Percentiles rank a stretch among this genome's conserved stretches.
Evolutionary conservation across 2,797 vertebrate genomes (phyloP).

Genomic region (Pangasius larnaudii): DNA sequence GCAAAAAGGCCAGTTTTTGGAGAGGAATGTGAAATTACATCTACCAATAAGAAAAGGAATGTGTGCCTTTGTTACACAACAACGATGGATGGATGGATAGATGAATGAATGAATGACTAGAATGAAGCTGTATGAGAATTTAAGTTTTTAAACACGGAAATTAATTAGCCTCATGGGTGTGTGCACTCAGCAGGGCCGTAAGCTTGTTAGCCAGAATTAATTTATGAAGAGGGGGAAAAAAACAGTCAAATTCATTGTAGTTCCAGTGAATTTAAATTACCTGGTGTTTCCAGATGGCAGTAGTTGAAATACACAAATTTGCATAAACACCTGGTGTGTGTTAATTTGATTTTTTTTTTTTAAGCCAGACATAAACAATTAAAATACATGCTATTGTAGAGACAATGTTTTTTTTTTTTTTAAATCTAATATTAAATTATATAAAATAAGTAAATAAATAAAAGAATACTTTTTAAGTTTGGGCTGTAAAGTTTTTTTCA

Average conservation of each 20-base stretch:
- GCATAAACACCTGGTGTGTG: conserved; percentile 31
- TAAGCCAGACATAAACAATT: conserved; percentile 4
- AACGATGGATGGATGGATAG: not conserved
- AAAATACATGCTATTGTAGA: not conserved
- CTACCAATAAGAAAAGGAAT: not conserved
- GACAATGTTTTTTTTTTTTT: not conserved
- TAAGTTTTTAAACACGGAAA: conserved; percentile 27
- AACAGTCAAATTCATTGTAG: conserved; percentile 13
- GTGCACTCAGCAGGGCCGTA: conserved; percentile 18
- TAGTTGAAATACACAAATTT: conserved; percentile 13
- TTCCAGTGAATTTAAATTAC: conserved; percentile 3
- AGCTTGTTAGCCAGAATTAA: conserved; percentile 37
- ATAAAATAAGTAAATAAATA: not conserved
- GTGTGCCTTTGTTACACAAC: not conserved
- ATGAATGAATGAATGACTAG: not conserved
- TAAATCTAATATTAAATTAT: not conserved
- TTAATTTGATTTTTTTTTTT: not conserved
- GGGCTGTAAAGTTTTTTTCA: not conserved
- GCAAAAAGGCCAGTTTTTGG: not conserved
- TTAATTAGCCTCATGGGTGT: conserved; percentile 41
- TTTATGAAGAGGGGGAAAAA: not conserved
- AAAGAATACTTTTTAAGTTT: not conserved
- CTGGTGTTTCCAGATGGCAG: conserved; percentile 33
- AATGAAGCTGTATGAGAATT: conserved; percentile 21
- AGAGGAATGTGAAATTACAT: not conserved